Evolutionary conservation across 64 coral and sea anemone species (phyloP), one percentile per base, ranked within the genome.

Genomic region (Hydrozoanthus tunicans): DNA sequence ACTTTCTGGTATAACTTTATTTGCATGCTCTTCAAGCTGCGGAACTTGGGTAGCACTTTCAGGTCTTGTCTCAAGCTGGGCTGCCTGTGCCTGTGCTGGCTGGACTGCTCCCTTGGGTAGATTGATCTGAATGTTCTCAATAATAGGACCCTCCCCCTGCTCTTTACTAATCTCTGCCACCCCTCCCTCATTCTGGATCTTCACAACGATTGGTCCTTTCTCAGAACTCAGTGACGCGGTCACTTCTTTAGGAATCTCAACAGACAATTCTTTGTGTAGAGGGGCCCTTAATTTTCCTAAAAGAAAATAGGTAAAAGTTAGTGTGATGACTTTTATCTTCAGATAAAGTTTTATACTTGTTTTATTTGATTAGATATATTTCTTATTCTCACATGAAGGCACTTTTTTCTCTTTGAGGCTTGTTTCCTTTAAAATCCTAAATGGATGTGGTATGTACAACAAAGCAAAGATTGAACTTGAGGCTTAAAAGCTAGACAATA

Each of bases 161-260:
- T 90, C 92, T 79, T 89, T 78, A 4, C 67, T 64, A 6, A 91
- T 51, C 26, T 96, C 92, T 6, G 83, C 92, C 60, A 96, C 80
- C 3, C 95, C 95, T 43, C 93, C 93, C 64, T 96, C 95, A 73
- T 90, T 93, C 58, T 93, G 86, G 13, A 96, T 96, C 82, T 94
- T 96, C 9, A 96, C 92, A 7, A 96, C 68, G 7, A 96, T 93
- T 82, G 95, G 95, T 65, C 93, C 93, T 75, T 93, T 84, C 61
- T 82, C 86, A 27, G 92, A 91, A 59, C 91, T 90, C 0, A 96
- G 83, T 56, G 95, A 94, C 71, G 93, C 89, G 0, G 95, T 96
- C 7, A 96, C 91, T 17, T 96, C 95, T 7, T 90, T 77, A 32
- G 95, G 95, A 43, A 96, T 93, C 9, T 89, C 91, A 68, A 96